These are phyloP conservation scores for Planiliza haematocheilus DNA, from an alignment of 2,113 vertebrate species.

Conservation along the genomic window DNA sequence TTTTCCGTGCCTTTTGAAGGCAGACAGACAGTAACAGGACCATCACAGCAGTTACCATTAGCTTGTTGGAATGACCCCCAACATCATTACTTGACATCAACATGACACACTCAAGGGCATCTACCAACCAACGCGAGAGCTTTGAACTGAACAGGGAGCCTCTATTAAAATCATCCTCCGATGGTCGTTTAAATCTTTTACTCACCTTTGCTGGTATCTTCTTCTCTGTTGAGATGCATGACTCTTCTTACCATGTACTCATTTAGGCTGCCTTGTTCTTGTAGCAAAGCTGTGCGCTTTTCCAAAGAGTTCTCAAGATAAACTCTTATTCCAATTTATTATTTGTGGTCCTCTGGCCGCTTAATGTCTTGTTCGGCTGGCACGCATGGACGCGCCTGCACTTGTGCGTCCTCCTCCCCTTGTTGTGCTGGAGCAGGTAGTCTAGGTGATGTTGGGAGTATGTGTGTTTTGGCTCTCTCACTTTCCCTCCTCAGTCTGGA, in stretches of 20 bases:
- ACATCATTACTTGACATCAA: conserved; percentile 69
- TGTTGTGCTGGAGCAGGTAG: conserved; percentile 70
- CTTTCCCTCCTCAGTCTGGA: conserved; percentile 16
- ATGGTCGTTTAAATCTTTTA: conserved; percentile 44
- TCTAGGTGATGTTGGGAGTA: conserved; percentile 67
- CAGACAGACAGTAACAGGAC: conserved; percentile 39
- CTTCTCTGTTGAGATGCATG: conserved; percentile 87
- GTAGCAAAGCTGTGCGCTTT: conserved; percentile 41
- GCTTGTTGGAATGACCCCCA: conserved; percentile 70
- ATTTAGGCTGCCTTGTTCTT: conserved; percentile 62
- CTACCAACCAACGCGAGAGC: conserved; percentile 70
- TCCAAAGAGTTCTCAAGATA: conserved; percentile 60
- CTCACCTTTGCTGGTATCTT: conserved; percentile 85
- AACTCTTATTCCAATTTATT: conserved; percentile 74
- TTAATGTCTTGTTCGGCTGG: conserved; percentile 69
- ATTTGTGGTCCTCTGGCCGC: conserved; percentile 47
- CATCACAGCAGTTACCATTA: conserved; percentile 45
- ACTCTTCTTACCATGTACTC: conserved; percentile 69
- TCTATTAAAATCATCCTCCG: conserved; percentile 33
- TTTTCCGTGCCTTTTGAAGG: conserved; percentile 36
- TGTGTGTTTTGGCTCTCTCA: conserved; percentile 51
- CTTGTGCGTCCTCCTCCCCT: conserved; percentile 77
- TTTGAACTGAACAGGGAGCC: conserved; percentile 52
- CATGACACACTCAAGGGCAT: conserved; percentile 79
- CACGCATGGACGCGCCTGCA: conserved; percentile 75